These are phyloP conservation scores for Cataglyphis livida DNA, from an alignment of 2,888 invertebrate genomes.

Conservation along the genomic window DNA sequence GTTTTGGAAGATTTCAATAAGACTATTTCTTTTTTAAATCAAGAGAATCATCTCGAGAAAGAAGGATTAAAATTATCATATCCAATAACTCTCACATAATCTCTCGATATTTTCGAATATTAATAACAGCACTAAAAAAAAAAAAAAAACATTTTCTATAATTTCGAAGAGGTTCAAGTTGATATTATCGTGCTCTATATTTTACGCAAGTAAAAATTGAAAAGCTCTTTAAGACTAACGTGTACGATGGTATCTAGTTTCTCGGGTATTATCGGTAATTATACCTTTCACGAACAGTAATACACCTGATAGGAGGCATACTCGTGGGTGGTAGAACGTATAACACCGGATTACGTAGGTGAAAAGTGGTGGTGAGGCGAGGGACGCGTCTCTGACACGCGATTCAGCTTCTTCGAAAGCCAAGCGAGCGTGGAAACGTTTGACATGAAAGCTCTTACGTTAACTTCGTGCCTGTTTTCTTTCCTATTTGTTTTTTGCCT, in stretches of 20 bases:
- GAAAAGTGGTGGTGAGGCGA: conserved; percentile 55
- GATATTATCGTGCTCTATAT: conserved; percentile 58
- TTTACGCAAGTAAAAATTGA: conserved; percentile 68
- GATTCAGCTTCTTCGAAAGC: conserved; percentile 84
- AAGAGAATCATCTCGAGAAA: not conserved
- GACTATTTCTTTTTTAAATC: not conserved
- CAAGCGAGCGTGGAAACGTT: conserved; percentile 87
- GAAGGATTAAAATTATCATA: conserved; percentile 14
- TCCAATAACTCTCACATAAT: conserved; percentile 22
- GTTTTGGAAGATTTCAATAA: not conserved
- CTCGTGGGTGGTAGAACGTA: conserved; percentile 63
- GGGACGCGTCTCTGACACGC: conserved; percentile 68
- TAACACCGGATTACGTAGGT: conserved; percentile 64
- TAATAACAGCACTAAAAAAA: conserved; percentile 9
- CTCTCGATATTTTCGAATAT: conserved; percentile 39
- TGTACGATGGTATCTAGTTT: conserved; percentile 66
- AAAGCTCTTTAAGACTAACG: conserved; percentile 52
- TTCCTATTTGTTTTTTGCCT: conserved; percentile 32
- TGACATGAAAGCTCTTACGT: conserved; percentile 88
- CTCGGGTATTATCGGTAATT: conserved; percentile 77
- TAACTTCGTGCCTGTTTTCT: conserved; percentile 45
- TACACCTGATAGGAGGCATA: conserved; percentile 66
- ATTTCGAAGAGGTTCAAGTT: conserved; percentile 20
- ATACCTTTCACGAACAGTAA: conserved; percentile 75
- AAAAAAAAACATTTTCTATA: not conserved